Evolutionary conservation across 2,113 vertebrate species (phyloP), one percentile per base, ranked within the genome.

Genomic region (Rostratula benghalensis): DNA sequence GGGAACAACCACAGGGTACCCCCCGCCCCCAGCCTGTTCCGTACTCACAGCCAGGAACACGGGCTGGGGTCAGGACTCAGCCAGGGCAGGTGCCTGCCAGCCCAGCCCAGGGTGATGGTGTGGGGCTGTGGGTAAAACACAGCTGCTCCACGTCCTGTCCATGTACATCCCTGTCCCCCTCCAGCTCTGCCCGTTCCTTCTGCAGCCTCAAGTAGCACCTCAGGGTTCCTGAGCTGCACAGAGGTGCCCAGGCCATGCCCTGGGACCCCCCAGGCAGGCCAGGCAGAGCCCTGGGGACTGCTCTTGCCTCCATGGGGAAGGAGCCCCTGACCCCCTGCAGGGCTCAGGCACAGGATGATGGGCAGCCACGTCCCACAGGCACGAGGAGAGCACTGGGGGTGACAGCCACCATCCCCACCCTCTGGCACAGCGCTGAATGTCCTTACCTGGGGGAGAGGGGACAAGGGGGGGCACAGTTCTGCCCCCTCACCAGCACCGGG

Each of bases 1-100:
- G n/a, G 28, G 8, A 25, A 11, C 0, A 30, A 43, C 20, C 27
- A 1, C 4, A 0, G 3, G 18, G 21, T 3, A 3, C 51, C 16
- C 27, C 12, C 28, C 54, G 11, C 10, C 10, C 41, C 6, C 5
- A 41, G 61, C 37, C 61, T 41, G 27, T 20, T 56, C 68, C 45
- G 48, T 50, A 39, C 37, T 25, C 2, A 1, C 8, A 23, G 31
- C 23, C 20, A 60, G 48, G 35, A 21, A 12, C 4, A 14, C 3
- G 9, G 45, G 43, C 31, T 50, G 41, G 16, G 7, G 7, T 30
- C 64, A 48, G 64, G 37, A 21, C 37, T 54, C 23, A 22, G 59
- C 11, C 41, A 18, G 37, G 21, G 35, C 78, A 56, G 60, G 53
- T 11, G 16, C 7, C 35, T 35, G 51, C 28, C 65, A 50, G 56